Evolutionary conservation across 2,797 vertebrate species (phyloP).

Genomic region (Sebastes iracundus): DNA sequence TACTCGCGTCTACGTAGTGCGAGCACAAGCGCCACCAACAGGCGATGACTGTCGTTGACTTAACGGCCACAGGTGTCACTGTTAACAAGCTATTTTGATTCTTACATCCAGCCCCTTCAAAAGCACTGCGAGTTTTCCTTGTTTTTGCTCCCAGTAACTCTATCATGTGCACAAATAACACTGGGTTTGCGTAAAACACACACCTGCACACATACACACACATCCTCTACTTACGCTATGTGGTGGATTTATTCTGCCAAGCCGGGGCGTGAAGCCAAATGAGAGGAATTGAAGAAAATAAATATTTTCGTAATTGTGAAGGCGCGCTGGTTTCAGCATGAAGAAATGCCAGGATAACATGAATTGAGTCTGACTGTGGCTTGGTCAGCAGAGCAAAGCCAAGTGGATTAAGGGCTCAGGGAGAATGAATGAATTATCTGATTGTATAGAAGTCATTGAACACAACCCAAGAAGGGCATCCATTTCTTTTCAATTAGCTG

Average conservation of each 20-base stretch:
- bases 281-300: constrained; percentile 25
- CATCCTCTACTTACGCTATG: background rate
- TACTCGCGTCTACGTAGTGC: no score
- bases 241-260: constrained; percentile 9
- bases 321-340: constrained; percentile 23
- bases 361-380: constrained; percentile 46
- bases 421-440: constrained; percentile 43
- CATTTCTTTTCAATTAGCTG: constrained; percentile 43
- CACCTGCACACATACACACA: background rate
- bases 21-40: no score
- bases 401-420: constrained; percentile 38
- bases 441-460: constrained; percentile 43
- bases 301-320: constrained; percentile 45
- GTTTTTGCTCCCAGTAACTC: background rate
- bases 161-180: constrained; percentile 3
- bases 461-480: constrained; percentile 32
- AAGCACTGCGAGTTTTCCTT: background rate
- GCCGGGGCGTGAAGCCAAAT: constrained; percentile 23
- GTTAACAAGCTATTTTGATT: no score
- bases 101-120: no score
- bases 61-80: no score
- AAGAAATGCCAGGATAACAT: constrained; percentile 40
- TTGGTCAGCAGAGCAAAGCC: constrained; percentile 39
- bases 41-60: no score
- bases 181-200: background rate